Percentiles rank a stretch among this genome's conserved stretches.
phyloP scores from a whole-genome alignment of 2,113 vertebrate genomes.

The Malurus alboscapulatus region DNA sequence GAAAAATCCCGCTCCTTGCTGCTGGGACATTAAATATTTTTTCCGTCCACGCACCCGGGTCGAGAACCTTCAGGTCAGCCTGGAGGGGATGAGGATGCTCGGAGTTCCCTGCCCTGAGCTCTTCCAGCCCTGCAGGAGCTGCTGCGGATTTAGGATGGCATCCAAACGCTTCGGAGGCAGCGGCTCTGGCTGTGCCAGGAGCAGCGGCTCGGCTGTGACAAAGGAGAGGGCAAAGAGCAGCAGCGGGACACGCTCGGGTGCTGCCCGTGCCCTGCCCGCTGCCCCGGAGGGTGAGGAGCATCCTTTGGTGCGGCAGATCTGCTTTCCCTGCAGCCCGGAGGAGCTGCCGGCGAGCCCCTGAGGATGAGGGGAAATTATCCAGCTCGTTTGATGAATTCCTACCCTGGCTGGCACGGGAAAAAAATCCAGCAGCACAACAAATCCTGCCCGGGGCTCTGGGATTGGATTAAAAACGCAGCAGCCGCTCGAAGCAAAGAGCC shows the following conservation, averaged over 20 bases:
- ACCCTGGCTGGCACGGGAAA: neutral
- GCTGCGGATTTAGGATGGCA: neutral
- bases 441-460: constrained; percentile 1
- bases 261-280: neutral
- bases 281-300: accelerated
- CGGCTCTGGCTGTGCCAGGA: neutral
- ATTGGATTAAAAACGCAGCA: neutral
- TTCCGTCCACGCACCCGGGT: neutral
- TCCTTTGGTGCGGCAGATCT: neutral
- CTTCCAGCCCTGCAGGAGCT: neutral
- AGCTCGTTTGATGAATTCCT: constrained; percentile 37
- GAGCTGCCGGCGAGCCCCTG: constrained; percentile 21
- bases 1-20: neutral
- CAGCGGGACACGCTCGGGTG: accelerated
- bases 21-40: neutral
- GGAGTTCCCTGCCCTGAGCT: accelerated
- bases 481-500: neutral
- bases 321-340: neutral
- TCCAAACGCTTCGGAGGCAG: neutral
- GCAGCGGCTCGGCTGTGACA: neutral
- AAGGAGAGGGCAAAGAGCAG: neutral
- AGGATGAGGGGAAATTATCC: neutral
- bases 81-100: neutral
- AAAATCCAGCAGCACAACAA: constrained; percentile 13
- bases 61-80: neutral